Conservation (phyloP, 2,888 invertebrate species). For the Andrena trimmerana region DNA sequence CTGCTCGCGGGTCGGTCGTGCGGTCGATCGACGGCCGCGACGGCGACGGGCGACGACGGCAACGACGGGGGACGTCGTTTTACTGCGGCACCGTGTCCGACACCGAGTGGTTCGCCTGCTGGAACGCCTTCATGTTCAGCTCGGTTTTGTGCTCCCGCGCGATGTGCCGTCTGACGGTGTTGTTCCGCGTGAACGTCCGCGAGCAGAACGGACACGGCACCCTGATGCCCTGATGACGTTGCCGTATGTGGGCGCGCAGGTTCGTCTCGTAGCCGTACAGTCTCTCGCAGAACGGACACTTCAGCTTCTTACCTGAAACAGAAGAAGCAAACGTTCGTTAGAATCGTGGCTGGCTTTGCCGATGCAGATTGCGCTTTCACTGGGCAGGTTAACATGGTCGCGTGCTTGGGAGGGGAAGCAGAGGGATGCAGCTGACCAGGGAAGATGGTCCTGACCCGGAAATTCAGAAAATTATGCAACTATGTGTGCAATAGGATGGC, state of each 20-base stretch:
- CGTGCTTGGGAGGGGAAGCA: no score
- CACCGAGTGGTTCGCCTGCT: constrained; percentile 84
- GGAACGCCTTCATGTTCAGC: constrained; percentile 89
- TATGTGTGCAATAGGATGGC: no score
- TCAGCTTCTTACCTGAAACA: constrained; percentile 93
- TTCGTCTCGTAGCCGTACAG: constrained; percentile 97
- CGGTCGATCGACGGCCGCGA: constrained; percentile 56
- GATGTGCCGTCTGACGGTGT: constrained; percentile 95
- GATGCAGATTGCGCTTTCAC: neutral
- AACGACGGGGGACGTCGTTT: constrained; percentile 55
- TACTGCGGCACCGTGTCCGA: constrained; percentile 81
- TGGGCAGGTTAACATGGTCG: no score
- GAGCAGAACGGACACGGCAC: constrained; percentile 96
- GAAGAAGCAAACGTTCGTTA: neutral
- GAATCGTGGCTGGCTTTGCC: neutral
- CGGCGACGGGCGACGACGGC: constrained; percentile 32
- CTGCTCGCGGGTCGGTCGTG: constrained; percentile 77
- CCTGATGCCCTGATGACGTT: constrained; percentile 96
- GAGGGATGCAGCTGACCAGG: no score
- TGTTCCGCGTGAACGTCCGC: constrained; percentile 96
- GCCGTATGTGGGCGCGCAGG: constrained; percentile 95
- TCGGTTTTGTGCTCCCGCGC: constrained; percentile 95
- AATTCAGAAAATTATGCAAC: no score
- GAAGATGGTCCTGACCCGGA: no score
- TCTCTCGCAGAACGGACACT: constrained; percentile 96